These are phyloP conservation scores for Dicrurus megarhynchus DNA, from an alignment of 2,113 vertebrate species.

Conservation along the genomic window DNA sequence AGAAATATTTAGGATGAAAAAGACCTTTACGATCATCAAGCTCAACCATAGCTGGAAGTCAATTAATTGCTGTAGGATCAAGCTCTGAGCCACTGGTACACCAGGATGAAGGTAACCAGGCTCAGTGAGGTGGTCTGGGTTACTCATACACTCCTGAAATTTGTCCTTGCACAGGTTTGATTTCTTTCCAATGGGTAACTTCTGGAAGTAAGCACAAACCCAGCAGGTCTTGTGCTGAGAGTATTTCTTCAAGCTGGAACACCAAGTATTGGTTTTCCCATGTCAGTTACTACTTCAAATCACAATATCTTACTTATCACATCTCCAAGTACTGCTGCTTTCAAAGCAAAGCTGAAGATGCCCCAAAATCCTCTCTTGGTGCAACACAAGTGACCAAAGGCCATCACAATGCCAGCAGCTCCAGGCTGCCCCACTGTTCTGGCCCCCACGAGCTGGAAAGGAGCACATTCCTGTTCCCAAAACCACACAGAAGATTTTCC, in stretches of 20 bases:
- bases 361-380: neutral
- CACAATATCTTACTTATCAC: neutral
- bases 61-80: neutral
- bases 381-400: neutral
- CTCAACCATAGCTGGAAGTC: neutral
- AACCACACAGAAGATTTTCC: neutral
- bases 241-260: neutral
- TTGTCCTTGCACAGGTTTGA: neutral
- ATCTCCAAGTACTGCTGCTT: neutral
- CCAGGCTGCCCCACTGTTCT: neutral
- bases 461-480: neutral
- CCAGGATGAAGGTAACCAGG: neutral
- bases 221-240: neutral
- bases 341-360: neutral
- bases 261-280: neutral
- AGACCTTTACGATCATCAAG: neutral
- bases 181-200: neutral
- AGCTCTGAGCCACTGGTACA: neutral
- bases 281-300: neutral
- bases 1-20: neutral
- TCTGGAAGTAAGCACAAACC: neutral
- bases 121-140: neutral
- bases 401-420: neutral
- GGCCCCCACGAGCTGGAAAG: neutral
- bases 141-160: neutral